Base-by-base conservation (phyloP, 2,113 vertebrate genomes). In the Bos indicus region DNA sequence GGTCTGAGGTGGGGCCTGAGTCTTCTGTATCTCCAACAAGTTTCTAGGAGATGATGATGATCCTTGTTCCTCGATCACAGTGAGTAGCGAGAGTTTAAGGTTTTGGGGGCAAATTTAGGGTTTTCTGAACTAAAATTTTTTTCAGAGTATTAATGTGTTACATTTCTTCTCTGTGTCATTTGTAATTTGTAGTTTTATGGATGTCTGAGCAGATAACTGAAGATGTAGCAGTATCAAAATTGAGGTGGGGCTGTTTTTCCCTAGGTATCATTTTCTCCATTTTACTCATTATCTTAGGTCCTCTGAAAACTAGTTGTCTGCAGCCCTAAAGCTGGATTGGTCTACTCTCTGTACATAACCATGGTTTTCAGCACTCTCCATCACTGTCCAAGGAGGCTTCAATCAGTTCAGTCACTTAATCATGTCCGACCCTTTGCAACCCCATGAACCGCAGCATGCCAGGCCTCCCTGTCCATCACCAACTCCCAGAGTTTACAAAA, bases 91-190 rank as follows among this genome's bases (percentile, higher is more conserved):
- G 52, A 67, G 26, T 78, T 78, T 36, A 85, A 54, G 4, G 21
- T 60, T 94, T 90, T 8, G 15, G 52, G 12, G 12, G 3, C 30
- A 77, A 71, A 28, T 54, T 67, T 33, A 86, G 48, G 16, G 14
- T 82, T 89, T 90, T 40, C 33, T 62, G 33, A 1, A 7, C 3
- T 36, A 56, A 25, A 19, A 25, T 5, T 54, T n/a, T 83, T 81
- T 88, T 19, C 10, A 52, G 7, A 56, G 74, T 36, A 83, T 40
- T 94, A 51, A 54, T 40, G 26, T 80, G 7, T 46, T 62, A 36
- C 8, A 28, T 46, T 87, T 62, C 4, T 88, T 78, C 19, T 88
- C 16, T 93, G 26, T 91, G n/a, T 77, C 28, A 46, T 84, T 94
- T 87, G 30, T 23, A 80, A 48, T 52, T 56, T 94, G 46, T 30